Evolutionary conservation across 2,888 invertebrate genomes (phyloP).

Genomic region (Caenorhabditis doughertyi): DNA sequence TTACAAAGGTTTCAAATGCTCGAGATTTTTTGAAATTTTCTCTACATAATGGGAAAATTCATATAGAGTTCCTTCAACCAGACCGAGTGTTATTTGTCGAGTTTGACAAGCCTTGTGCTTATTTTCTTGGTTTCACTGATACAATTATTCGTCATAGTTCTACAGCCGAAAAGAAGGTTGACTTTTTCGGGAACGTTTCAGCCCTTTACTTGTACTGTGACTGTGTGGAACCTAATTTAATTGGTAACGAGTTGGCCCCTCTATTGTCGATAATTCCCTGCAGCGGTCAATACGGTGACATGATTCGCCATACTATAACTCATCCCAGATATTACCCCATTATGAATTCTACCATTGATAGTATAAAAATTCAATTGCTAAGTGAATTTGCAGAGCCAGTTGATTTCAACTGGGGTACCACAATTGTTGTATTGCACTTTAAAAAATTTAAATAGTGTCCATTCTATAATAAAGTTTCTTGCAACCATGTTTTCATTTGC

Average conservation of each 20-base stretch:
- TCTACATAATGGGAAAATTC: neutral
- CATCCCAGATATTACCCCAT: slow-evolving; percentile 3
- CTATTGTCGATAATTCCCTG: slow-evolving; percentile 6
- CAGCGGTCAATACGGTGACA: slow-evolving; percentile 15
- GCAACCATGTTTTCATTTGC: too few relatives aligned
- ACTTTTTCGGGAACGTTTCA: slow-evolving; percentile 8
- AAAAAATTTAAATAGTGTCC: slow-evolving; percentile 20
- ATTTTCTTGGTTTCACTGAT: slow-evolving; percentile 15
- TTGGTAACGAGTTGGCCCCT: neutral
- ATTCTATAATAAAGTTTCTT: too few relatives aligned
- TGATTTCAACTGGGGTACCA: slow-evolving; percentile 27
- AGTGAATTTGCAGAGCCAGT: slow-evolving; percentile 34
- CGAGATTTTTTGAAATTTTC: neutral
- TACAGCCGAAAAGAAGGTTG: neutral
- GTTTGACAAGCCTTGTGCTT: slow-evolving; percentile 5
- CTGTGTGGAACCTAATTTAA: slow-evolving; percentile 1
- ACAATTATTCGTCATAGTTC: neutral
- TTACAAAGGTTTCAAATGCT: neutral
- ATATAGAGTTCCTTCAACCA: neutral
- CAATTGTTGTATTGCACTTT: slow-evolving; percentile 34
- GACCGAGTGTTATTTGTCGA: slow-evolving; percentile 4
- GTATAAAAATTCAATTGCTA: slow-evolving; percentile 21
- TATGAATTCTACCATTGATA: neutral
- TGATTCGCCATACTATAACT: slow-evolving; percentile 20
- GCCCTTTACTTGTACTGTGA: slow-evolving; percentile 10